These are phyloP conservation scores for Epinephelus moara DNA, from an alignment of 2,113 vertebrate genomes.

Conservation along the genomic window DNA sequence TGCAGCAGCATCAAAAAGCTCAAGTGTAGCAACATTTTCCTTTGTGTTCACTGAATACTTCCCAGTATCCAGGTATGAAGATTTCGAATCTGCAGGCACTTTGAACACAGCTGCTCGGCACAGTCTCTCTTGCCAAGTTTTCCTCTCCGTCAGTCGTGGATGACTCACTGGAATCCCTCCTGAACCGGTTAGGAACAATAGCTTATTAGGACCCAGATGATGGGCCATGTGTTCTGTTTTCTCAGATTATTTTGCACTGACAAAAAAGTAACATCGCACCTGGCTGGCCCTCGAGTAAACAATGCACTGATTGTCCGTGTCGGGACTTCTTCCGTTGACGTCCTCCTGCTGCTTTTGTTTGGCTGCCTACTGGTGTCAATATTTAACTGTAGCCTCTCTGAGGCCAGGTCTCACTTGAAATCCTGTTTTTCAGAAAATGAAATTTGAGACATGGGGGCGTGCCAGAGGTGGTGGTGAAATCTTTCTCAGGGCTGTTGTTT, in stretches of 20 bases:
- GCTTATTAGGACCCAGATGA: conserved; percentile 50
- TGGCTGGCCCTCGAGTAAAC: conserved; percentile 46
- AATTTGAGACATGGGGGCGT: not conserved
- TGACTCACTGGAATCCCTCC: conserved; percentile 50
- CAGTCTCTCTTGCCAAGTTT: conserved; percentile 34
- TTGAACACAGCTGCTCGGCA: conserved; percentile 25
- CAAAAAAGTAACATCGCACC: conserved; percentile 29
- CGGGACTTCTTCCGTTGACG: conserved; percentile 20
- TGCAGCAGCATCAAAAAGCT: not conserved
- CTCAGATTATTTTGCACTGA: conserved; percentile 41
- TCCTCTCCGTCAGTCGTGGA: not conserved
- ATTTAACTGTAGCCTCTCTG: conserved; percentile 14
- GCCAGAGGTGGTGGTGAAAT: not conserved
- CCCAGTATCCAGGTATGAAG: conserved; percentile 3
- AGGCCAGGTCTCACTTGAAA: not conserved
- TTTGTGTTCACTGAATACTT: not conserved
- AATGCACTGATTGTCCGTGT: conserved; percentile 22
- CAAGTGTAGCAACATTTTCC: not conserved
- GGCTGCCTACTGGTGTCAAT: conserved; percentile 21
- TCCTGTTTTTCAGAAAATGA: conserved; percentile 1
- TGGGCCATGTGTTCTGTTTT: conserved; percentile 42
- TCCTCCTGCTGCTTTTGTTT: conserved; percentile 18
- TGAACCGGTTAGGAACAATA: conserved; percentile 52
- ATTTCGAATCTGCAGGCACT: conserved; percentile 32
- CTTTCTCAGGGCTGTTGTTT: not conserved